Evolutionary conservation across 2,888 invertebrate species (phyloP).

Genomic region (Cheilosia variabilis): DNA sequence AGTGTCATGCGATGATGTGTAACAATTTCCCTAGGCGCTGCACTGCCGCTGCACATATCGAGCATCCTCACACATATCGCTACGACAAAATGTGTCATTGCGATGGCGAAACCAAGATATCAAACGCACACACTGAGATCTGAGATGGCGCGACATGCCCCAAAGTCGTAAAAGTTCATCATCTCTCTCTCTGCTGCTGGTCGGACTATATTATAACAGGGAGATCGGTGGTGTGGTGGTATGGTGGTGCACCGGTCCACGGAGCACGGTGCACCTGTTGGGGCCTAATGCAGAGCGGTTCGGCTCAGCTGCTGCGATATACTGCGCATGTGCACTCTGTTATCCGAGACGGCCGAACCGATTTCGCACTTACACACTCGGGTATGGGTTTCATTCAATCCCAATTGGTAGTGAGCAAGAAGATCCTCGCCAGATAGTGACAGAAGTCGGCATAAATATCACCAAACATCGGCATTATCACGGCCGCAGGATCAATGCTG

Average conservation of each 20-base stretch:
- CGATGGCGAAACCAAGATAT: constrained; percentile 71
- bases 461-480: constrained; percentile 66
- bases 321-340: constrained; percentile 34
- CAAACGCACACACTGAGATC: constrained; percentile 48
- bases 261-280: constrained; percentile 48
- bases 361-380: constrained; percentile 41
- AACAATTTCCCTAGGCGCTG: constrained; percentile 64
- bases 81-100: constrained; percentile 57
- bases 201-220: constrained; percentile 47
- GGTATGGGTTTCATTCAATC: constrained; percentile 61
- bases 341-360: constrained; percentile 60
- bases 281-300: constrained; percentile 24
- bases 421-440: constrained; percentile 69
- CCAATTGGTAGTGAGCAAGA: constrained; percentile 74
- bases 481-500: constrained; percentile 47
- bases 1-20: constrained; percentile 65
- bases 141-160: constrained; percentile 52
- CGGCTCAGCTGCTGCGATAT: no score
- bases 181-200: constrained; percentile 41
- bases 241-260: constrained; percentile 26
- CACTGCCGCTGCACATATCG: constrained; percentile 31
- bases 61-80: constrained; percentile 57
- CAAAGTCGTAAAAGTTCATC: constrained; percentile 73
- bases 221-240: neutral
- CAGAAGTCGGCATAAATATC: constrained; percentile 74